Evolutionary conservation across 2,888 invertebrate genomes (phyloP).

Genomic region (Pomacea canaliculata): DNA sequence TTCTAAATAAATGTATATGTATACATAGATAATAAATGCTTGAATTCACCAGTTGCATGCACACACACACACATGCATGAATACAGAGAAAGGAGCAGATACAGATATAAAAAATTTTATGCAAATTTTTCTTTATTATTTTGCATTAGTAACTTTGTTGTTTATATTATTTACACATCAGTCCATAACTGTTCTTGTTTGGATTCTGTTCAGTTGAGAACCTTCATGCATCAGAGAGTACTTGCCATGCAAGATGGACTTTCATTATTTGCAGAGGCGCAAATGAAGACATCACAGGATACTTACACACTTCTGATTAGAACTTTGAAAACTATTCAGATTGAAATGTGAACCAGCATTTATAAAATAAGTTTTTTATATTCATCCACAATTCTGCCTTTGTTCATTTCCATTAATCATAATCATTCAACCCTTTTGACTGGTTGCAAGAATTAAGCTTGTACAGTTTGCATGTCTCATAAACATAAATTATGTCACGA

Average conservation of each 20-base stretch:
- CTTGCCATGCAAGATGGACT: conserved; percentile 60
- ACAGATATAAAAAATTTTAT: neutral
- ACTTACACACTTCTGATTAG: conserved; percentile 58
- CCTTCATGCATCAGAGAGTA: conserved; percentile 57
- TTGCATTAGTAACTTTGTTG: no score
- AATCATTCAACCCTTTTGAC: no score
- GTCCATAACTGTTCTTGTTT: conserved; percentile 17
- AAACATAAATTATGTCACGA: no score
- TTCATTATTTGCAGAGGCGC: conserved; percentile 62
- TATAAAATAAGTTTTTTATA: no score
- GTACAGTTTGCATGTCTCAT: no score
- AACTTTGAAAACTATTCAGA: conserved; percentile 17
- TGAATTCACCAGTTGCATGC: neutral
- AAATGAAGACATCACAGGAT: conserved; percentile 65
- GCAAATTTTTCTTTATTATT: neutral
- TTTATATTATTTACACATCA: no score
- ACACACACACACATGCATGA: neutral
- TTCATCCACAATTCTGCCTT: no score
- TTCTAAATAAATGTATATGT: neutral
- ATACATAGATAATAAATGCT: neutral
- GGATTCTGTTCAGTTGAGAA: conserved; percentile 45
- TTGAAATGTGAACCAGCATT: no score
- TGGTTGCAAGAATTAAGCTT: no score
- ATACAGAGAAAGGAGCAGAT: neutral
- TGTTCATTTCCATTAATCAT: no score